phyloP scores from a whole-genome alignment of 2,888 invertebrate genomes.

The Gymnoscelis rufifasciata region DNA sequence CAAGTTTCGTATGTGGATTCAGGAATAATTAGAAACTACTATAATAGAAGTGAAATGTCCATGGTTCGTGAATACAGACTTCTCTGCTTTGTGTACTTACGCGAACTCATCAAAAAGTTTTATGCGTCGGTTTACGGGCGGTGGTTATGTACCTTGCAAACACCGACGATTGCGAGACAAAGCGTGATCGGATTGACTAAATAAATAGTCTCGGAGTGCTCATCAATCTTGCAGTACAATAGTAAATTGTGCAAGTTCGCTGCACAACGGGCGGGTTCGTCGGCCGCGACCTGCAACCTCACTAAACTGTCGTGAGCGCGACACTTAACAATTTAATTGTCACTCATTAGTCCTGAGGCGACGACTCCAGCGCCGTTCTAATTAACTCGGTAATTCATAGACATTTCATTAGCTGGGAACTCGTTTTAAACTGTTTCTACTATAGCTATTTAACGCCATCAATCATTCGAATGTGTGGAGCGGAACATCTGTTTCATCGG shows the following conservation, averaged over 20 bases:
- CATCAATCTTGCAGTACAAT: conserved; percentile 70
- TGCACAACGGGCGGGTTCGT: conserved; percentile 53
- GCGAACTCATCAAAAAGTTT: conserved; percentile 47
- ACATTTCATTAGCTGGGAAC: conserved; percentile 54
- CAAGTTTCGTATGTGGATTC: conserved; percentile 64
- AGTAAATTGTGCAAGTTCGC: conserved; percentile 68
- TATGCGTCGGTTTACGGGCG: conserved; percentile 58
- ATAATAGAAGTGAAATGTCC: conserved; percentile 50
- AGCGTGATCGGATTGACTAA: conserved; percentile 73
- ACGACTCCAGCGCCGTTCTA: conserved; percentile 56
- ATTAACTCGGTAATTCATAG: conserved; percentile 63
- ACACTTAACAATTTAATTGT: conserved; percentile 74
- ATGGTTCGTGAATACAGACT: conserved; percentile 48
- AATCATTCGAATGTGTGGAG: conserved; percentile 51
- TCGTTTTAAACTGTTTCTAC: conserved; percentile 34
- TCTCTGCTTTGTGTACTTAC: conserved; percentile 27
- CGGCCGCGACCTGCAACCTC: conserved; percentile 67
- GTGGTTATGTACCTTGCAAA: conserved; percentile 61
- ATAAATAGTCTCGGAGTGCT: conserved; percentile 69
- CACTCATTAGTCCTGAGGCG: conserved; percentile 69
- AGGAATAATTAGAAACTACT: conserved; percentile 57
- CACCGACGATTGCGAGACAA: conserved; percentile 67
- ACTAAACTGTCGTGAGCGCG: conserved; percentile 66
- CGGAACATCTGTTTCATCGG: conserved; percentile 51
- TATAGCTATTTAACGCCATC: conserved; percentile 42